phyloP scores from a whole-genome alignment of 2,113 vertebrate species.

The Aix galericulata region DNA sequence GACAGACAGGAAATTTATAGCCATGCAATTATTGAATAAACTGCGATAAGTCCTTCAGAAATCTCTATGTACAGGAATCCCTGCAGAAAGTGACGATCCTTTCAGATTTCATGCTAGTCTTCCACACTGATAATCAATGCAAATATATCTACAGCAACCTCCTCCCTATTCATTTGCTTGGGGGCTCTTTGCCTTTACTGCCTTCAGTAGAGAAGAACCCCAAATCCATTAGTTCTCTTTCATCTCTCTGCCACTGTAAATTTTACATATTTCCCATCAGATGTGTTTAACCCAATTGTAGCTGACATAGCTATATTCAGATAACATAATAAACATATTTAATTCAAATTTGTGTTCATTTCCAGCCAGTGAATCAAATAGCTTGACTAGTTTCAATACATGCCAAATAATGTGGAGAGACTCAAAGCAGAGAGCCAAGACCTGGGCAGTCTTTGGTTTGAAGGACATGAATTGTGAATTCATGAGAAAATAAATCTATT shows the following conservation, averaged over 20 bases:
- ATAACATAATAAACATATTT: background rate
- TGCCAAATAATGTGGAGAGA: background rate
- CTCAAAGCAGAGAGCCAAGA: no score
- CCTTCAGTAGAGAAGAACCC: background rate
- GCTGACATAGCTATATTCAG: background rate
- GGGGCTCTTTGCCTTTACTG: background rate
- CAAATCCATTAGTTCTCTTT: background rate
- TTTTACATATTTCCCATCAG: background rate
- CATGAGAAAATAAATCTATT: background rate
- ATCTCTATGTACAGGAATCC: background rate
- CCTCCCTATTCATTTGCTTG: background rate
- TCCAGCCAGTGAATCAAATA: background rate
- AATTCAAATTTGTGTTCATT: background rate
- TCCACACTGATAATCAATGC: background rate
- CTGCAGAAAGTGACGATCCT: background rate
- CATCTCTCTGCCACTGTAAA: background rate
- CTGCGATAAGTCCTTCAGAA: background rate
- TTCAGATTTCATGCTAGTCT: background rate
- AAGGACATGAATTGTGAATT: background rate
- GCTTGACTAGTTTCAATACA: background rate
- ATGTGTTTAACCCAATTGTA: background rate
- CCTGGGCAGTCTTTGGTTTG: background rate
- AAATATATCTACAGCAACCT: background rate
- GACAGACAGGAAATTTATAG: conserved; percentile 45
- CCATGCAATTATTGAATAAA: conserved; percentile 16